A percentile compares a stretch with the other conserved stretches of the same genome.
Conservation (phyloP, 1,140 invertebrate species). For the Scylla paramamosain region DNA sequence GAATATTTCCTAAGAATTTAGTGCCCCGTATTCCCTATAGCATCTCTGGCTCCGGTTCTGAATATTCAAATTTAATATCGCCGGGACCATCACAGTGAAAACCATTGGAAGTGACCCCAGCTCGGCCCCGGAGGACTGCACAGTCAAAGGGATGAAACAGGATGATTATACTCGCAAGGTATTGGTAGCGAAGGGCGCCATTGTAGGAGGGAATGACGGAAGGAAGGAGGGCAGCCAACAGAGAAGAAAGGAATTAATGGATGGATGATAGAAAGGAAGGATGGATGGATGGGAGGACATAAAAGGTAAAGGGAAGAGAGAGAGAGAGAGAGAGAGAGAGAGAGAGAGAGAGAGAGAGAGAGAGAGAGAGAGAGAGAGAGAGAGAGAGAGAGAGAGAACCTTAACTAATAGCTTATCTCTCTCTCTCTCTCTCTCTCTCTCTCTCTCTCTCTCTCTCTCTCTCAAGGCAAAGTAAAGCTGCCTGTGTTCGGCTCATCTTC, state of each 20-base stretch:
- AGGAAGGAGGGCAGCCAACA: not conserved
- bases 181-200: not conserved
- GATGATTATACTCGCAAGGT: not conserved
- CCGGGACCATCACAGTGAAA: not conserved
- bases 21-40: not conserved
- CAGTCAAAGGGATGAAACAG: not conserved
- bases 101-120: not conserved
- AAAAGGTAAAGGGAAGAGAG: not conserved
- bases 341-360: conserved; percentile 20
- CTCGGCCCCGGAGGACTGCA: not conserved
- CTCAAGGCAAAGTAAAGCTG: too few relatives aligned
- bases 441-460: too few relatives aligned
- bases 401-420: too few relatives aligned
- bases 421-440: too few relatives aligned
- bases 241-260: not conserved
- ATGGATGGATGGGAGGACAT: not conserved
- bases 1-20: not conserved
- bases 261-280: not conserved
- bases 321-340: conserved; percentile 21
- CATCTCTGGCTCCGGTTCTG: not conserved
- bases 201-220: too few relatives aligned
- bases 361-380: conserved; percentile 20
- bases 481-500: too few relatives aligned
- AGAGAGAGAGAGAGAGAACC: conserved; percentile 6
- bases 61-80: conserved; percentile 25